Evolutionary conservation across 2,797 vertebrate species (phyloP).

Genomic region (Parambassis ranga): DNA sequence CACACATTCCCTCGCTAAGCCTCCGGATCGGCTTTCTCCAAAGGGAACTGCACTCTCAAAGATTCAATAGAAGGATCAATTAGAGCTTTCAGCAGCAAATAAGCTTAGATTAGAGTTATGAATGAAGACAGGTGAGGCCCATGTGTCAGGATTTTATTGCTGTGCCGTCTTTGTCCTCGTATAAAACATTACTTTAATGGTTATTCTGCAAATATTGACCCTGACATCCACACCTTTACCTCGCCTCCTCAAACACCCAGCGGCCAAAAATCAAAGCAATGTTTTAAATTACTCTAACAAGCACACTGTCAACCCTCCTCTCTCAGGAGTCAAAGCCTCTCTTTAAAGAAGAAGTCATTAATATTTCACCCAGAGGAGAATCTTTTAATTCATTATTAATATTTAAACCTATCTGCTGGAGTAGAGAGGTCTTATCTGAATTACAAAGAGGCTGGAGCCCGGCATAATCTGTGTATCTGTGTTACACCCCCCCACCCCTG

Average conservation of each 20-base stretch:
- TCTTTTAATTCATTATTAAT: constrained; percentile 77
- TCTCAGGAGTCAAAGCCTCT: constrained; percentile 35
- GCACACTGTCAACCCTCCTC: constrained; percentile 25
- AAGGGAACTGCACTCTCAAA: constrained; percentile 24
- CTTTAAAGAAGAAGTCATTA: constrained; percentile 65
- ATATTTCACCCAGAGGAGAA: constrained; percentile 71
- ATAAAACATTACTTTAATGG: constrained; percentile 1
- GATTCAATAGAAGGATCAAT: constrained; percentile 52
- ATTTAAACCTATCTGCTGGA: constrained; percentile 61
- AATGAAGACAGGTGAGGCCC: constrained; percentile 36
- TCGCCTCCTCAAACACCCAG: constrained; percentile 33
- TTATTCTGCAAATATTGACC: constrained; percentile 22
- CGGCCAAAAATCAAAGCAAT: constrained; percentile 42
- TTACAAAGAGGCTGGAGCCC: constrained; percentile 63
- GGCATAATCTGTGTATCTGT: constrained; percentile 33
- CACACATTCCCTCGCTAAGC: constrained; percentile 38
- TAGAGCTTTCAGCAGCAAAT: constrained; percentile 32
- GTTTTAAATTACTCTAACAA: constrained; percentile 49
- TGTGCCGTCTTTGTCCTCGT: neutral
- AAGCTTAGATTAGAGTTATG: constrained; percentile 13
- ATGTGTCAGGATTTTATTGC: constrained; percentile 18
- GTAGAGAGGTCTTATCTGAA: constrained; percentile 65
- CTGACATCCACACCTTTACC: constrained; percentile 17
- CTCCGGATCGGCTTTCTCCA: constrained; percentile 46
- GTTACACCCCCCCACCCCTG: neutral